Conservation (phyloP, 2,888 invertebrate genomes). For the Furcula furcula region DNA sequence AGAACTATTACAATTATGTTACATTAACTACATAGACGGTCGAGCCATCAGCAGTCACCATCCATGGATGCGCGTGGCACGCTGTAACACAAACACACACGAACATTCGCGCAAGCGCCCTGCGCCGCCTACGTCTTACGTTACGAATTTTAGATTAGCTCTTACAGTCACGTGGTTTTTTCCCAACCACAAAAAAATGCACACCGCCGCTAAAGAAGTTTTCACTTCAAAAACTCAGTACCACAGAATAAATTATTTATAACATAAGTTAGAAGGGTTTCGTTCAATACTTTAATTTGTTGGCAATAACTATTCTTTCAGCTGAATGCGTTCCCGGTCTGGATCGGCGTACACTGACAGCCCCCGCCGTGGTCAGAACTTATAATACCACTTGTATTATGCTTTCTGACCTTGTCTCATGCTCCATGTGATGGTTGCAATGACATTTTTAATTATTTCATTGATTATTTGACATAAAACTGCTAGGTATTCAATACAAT, state of each 20-base stretch:
- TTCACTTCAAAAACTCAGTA: constrained; percentile 2
- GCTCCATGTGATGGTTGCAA: constrained; percentile 54
- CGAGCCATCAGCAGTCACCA: too few species aligned
- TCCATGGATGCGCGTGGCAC: too few species aligned
- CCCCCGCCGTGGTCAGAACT: constrained; percentile 60
- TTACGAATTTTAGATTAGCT: too few species aligned
- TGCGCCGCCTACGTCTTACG: too few species aligned
- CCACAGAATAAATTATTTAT: too few species aligned
- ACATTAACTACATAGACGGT: too few species aligned
- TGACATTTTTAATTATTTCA: constrained; percentile 33
- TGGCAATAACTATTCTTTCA: constrained; percentile 73
- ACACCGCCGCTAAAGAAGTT: too few species aligned
- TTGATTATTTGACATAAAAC: constrained; percentile 9
- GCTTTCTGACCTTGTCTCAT: constrained; percentile 59
- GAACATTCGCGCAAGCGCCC: too few species aligned
- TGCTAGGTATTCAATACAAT: neutral
- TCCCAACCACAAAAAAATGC: too few species aligned
- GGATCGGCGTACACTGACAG: constrained; percentile 40
- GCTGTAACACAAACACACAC: too few species aligned
- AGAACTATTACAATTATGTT: too few species aligned
- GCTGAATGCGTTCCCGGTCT: constrained; percentile 52
- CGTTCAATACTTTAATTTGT: constrained; percentile 62
- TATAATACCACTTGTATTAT: constrained; percentile 72
- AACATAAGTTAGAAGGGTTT: constrained; percentile 39
- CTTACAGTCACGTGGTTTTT: too few species aligned